Percentiles rank a stretch among this genome's conserved stretches.
Conservation (phyloP, 1,140 invertebrate genomes). For the Drosophila obscura region DNA sequence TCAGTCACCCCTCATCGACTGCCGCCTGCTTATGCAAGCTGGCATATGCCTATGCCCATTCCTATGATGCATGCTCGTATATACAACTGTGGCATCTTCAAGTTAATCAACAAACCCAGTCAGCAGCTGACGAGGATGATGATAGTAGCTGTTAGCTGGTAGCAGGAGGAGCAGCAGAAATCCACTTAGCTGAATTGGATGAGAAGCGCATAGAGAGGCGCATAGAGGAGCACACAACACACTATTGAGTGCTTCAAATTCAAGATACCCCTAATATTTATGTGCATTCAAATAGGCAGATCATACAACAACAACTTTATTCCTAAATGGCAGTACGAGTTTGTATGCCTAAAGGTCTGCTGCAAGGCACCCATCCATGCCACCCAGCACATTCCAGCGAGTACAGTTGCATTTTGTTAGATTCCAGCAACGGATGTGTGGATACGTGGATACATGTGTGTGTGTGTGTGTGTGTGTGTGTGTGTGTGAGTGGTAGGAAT, state of each 20-base stretch:
- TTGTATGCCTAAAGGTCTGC: no score
- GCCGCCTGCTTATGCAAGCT: conserved; percentile 16
- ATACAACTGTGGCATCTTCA: conserved; percentile 14
- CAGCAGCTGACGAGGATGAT: conserved; percentile 1
- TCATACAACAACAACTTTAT: no score
- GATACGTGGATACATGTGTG: no score
- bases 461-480: no score
- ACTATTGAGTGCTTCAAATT: no score
- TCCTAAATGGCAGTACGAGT: no score
- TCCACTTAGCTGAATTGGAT: not conserved
- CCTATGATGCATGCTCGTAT: not conserved
- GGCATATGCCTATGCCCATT: not conserved
- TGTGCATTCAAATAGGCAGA: not conserved
- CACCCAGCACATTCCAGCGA: no score
- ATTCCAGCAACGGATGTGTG: conserved; percentile 33
- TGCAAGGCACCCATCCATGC: no score
- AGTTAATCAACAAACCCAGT: conserved; percentile 26
- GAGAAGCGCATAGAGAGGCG: not conserved
- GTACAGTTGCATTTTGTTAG: not conserved
- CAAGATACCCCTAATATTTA: no score
- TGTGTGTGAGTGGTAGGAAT: no score
- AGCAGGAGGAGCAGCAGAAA: not conserved
- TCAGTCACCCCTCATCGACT: conserved; percentile 4
- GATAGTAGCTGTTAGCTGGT: no score
- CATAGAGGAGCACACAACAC: no score